Evolutionary conservation across 2,113 vertebrate genomes (phyloP).

Genomic region (Rhinolophus sinicus): DNA sequence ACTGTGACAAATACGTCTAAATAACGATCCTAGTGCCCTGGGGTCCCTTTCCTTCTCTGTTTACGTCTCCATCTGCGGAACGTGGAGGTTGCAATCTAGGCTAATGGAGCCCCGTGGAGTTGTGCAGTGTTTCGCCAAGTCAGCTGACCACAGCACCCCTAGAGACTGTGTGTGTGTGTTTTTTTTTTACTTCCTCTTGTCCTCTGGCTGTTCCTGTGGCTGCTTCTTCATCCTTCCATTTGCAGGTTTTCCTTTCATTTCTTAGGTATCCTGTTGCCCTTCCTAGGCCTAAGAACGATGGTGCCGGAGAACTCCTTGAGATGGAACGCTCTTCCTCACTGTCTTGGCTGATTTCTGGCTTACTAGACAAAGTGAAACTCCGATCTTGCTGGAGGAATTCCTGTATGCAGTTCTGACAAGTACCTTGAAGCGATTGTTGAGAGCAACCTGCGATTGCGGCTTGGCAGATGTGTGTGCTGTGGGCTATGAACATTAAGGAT

Average conservation of each 20-base stretch:
- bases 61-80: not conserved
- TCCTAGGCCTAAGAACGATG: conserved; percentile 49
- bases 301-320: conserved; percentile 74
- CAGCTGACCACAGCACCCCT: not conserved
- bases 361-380: conserved; percentile 75
- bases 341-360: conserved; percentile 77
- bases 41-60: not conserved
- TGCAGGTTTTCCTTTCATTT: conserved; percentile 58
- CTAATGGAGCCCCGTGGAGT: not conserved
- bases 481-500: conserved; percentile 63
- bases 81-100: not conserved
- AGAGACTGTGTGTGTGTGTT: not conserved
- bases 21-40: not conserved
- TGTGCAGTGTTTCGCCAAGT: not conserved
- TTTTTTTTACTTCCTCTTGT: conserved; percentile 51
- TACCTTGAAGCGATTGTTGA: conserved; percentile 64
- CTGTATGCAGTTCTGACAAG: conserved; percentile 69
- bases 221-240: conserved; percentile 25
- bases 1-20: not conserved
- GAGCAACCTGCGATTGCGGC: conserved; percentile 67
- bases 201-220: conserved; percentile 6
- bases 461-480: conserved; percentile 36
- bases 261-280: conserved; percentile 63
- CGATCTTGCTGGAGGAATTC: conserved; percentile 70
- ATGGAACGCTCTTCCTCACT: conserved; percentile 65